Conservation (phyloP, 2,113 vertebrate species). For the Sialia sialis region DNA sequence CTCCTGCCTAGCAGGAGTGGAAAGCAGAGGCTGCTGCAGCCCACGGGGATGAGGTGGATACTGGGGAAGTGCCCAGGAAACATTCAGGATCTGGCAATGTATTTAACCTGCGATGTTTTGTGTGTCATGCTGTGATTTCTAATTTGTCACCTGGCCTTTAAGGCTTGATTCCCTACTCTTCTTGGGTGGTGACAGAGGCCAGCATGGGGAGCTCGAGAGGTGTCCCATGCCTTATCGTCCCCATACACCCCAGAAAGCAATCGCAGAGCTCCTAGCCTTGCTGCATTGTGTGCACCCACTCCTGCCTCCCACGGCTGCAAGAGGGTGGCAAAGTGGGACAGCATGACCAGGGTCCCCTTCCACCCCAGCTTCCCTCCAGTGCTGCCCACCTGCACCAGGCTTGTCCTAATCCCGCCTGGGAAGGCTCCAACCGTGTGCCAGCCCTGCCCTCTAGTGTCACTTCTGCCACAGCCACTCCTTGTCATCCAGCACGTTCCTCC, state of each 20-base stretch:
- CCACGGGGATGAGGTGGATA: neutral
- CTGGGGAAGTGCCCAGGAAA: accelerated
- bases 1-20: neutral
- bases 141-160: neutral
- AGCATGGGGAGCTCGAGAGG: neutral
- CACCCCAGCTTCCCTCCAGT: neutral
- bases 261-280: neutral
- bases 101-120: accelerated
- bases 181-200: neutral
- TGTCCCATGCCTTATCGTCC: neutral
- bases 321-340: accelerated
- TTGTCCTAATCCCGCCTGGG: neutral
- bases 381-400: neutral
- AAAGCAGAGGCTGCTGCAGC: neutral
- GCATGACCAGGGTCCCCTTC: neutral
- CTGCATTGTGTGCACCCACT: neutral
- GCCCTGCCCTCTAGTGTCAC: conserved; percentile 69
- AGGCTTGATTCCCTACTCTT: neutral
- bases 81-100: neutral
- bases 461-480: neutral
- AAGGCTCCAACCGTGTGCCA: conserved; percentile 16
- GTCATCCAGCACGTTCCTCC: accelerated
- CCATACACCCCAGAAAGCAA: neutral
- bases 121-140: neutral
- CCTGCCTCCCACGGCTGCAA: neutral